These are phyloP conservation scores for Drosophila merina DNA, from an alignment of 2,888 invertebrate species.

Conservation along the genomic window DNA sequence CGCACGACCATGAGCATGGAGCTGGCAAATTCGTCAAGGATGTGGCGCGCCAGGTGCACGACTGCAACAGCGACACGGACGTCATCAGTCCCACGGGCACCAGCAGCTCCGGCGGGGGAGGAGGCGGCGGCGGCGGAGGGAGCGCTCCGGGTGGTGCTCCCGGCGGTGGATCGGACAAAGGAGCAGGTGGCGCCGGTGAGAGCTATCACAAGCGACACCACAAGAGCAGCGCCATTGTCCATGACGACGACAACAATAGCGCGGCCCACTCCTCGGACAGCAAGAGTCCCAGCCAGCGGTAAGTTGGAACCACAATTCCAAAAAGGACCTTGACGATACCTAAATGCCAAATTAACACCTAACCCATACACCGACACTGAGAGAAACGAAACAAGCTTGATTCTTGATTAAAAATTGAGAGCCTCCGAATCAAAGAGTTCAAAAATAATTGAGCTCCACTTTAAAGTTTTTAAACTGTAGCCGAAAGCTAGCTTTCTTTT, in stretches of 20 bases:
- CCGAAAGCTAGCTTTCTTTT: background rate
- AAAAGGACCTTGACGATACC: background rate
- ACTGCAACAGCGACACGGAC: slow-evolving; percentile 81
- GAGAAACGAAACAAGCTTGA: too few species aligned
- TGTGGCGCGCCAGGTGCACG: slow-evolving; percentile 61
- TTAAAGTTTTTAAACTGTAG: too few species aligned
- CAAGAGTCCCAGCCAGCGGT: slow-evolving; percentile 90
- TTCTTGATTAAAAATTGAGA: too few species aligned
- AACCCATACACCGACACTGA: slow-evolving; percentile 5
- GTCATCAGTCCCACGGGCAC: slow-evolving; percentile 81
- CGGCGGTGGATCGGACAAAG: slow-evolving; percentile 83
- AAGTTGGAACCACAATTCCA: slow-evolving; percentile 53
- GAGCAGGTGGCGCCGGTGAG: slow-evolving; percentile 32
- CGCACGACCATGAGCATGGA: slow-evolving; percentile 69
- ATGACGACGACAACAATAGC: slow-evolving; percentile 89
- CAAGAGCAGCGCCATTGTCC: slow-evolving; percentile 80
- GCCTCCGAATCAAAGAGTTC: too few species aligned
- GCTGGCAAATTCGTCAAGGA: slow-evolving; percentile 77
- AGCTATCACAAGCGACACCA: slow-evolving; percentile 71
- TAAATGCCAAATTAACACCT: slow-evolving; percentile 18
- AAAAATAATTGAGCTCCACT: too few species aligned
- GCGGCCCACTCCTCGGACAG: slow-evolving; percentile 89
- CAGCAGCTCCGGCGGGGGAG: slow-evolving; percentile 82
- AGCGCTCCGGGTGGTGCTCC: slow-evolving; percentile 72
- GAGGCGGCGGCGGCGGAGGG: slow-evolving; percentile 30